These are phyloP conservation scores for Brachyptera risi DNA, from an alignment of 2,888 invertebrate genomes.

Conservation along the genomic window DNA sequence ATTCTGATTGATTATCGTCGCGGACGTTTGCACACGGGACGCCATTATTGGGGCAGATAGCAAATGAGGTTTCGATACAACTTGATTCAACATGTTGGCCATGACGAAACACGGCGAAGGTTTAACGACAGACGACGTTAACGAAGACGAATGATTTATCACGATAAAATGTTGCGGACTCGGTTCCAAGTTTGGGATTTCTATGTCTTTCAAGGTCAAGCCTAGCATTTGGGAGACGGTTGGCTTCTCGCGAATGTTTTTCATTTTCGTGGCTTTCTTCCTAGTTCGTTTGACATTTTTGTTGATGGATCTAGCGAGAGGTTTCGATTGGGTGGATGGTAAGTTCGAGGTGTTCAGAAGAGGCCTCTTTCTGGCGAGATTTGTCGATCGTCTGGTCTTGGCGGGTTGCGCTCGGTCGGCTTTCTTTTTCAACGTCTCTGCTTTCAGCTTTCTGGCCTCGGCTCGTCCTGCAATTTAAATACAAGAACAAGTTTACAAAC, in stretches of 20 bases:
- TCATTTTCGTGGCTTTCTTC: slow-evolving; percentile 1
- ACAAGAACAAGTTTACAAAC: too few species aligned
- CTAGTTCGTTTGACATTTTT: too few species aligned
- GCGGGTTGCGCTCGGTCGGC: background rate
- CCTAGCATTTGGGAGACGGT: slow-evolving; percentile 5
- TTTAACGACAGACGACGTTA: background rate
- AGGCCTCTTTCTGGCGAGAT: background rate
- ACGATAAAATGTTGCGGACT: background rate
- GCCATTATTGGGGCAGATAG: slow-evolving; percentile 26
- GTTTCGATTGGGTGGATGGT: too few species aligned
- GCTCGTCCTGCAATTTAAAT: background rate
- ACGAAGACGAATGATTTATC: background rate
- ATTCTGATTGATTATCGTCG: background rate
- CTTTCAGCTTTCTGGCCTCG: background rate
- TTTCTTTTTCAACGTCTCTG: background rate
- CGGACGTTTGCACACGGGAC: background rate
- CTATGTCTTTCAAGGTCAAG: too few species aligned
- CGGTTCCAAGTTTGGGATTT: background rate
- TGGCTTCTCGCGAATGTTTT: background rate
- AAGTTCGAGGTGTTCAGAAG: background rate
- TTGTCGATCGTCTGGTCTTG: background rate
- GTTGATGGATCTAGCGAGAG: too few species aligned
- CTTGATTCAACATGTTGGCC: background rate
- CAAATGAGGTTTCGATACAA: slow-evolving; percentile 18
- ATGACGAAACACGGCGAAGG: slow-evolving; percentile 1